Evolutionary conservation across 2,113 vertebrate species (phyloP).

Genomic region (Peromyscus maniculatus): DNA sequence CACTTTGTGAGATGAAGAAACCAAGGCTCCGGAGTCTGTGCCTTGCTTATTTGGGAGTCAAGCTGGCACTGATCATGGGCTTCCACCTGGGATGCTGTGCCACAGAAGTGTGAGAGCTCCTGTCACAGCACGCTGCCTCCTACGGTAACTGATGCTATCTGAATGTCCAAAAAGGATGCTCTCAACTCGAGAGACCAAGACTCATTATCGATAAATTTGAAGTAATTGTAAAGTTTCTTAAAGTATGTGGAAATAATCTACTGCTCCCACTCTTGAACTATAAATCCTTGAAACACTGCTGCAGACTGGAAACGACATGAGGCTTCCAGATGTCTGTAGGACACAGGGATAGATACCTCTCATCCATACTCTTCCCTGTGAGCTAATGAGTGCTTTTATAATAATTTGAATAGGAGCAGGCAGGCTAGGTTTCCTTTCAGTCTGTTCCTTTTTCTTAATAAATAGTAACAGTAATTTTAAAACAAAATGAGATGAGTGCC

Average conservation of each 20-base stretch:
- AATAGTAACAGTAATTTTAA: neutral
- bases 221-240: neutral
- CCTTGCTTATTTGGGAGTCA: neutral
- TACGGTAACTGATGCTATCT: neutral
- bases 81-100: neutral
- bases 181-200: constrained; percentile 1
- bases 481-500: constrained; percentile 16
- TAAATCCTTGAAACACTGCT: neutral
- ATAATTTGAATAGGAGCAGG: neutral
- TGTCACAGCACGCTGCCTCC: too few species aligned
- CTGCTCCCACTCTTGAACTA: neutral
- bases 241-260: constrained; percentile 29
- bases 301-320: neutral
- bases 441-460: constrained; percentile 29
- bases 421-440: neutral
- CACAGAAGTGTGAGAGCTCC: neutral
- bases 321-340: neutral
- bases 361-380: neutral
- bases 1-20: neutral
- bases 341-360: neutral
- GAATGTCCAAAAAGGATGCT: neutral
- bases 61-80: neutral
- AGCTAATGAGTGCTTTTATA: neutral
- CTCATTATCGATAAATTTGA: neutral
- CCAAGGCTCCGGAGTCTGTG: neutral